These are phyloP conservation scores for Ambastaia sidthimunki DNA, from an alignment of 2,797 vertebrate genomes.

Conservation along the genomic window DNA sequence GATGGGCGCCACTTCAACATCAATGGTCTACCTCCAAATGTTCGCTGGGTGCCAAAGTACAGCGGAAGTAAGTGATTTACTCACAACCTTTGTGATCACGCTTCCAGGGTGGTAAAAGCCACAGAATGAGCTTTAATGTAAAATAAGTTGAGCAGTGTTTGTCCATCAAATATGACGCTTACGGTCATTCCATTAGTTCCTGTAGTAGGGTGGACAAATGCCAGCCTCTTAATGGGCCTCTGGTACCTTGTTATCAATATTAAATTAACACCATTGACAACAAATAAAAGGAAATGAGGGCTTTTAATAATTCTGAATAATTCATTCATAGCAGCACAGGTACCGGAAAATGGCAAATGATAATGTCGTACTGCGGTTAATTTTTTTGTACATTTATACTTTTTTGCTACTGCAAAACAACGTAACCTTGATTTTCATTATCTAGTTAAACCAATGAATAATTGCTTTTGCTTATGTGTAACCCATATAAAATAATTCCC, in stretches of 20 bases:
- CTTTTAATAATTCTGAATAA: background rate
- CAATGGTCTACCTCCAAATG: slow-evolving; percentile 93
- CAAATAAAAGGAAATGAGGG: background rate
- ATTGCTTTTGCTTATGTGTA: background rate
- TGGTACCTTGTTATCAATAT: background rate
- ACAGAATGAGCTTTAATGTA: background rate
- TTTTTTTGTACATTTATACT: too few species aligned
- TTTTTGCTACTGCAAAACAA: too few species aligned
- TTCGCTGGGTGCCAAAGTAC: slow-evolving; percentile 98
- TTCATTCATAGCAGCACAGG: background rate
- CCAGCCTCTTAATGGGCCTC: background rate
- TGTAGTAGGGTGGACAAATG: background rate
- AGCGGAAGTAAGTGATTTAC: slow-evolving; percentile 90
- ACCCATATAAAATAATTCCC: background rate
- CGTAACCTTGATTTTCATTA: background rate
- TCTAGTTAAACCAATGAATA: background rate
- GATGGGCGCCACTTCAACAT: slow-evolving; percentile 98
- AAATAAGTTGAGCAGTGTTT: background rate
- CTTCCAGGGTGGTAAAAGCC: background rate
- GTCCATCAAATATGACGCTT: too few species aligned
- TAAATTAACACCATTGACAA: background rate
- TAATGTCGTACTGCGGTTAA: too few species aligned
- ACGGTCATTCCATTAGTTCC: background rate
- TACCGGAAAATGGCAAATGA: background rate
- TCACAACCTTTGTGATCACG: background rate